These are phyloP conservation scores for Rhynchopsitta pachyrhyncha DNA, from an alignment of 2,113 vertebrate genomes.

Conservation along the genomic window DNA sequence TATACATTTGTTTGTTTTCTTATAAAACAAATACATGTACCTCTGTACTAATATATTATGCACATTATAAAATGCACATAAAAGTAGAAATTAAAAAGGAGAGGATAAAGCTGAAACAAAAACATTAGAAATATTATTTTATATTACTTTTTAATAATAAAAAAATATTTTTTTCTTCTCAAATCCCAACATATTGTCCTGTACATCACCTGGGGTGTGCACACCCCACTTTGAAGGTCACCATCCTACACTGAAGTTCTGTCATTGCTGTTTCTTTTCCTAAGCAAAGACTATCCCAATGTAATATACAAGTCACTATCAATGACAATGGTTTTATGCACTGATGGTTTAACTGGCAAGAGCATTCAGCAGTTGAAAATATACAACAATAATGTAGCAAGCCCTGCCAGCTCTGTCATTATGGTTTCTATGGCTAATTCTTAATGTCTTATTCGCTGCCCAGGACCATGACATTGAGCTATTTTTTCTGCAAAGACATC, in stretches of 20 bases:
- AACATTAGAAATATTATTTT: background rate
- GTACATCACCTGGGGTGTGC: accelerated
- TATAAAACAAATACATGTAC: background rate
- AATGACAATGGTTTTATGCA: background rate
- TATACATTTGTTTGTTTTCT: background rate
- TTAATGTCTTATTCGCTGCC: background rate
- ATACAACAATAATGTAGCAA: background rate
- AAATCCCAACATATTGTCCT: background rate
- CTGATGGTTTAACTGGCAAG: background rate
- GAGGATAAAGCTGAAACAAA: background rate
- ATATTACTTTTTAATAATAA: background rate
- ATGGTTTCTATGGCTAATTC: background rate
- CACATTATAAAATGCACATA: background rate
- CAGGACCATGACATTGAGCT: background rate
- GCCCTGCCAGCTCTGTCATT: background rate
- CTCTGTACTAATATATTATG: background rate
- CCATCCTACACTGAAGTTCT: background rate
- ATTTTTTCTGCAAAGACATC: background rate
- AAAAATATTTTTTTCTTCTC: background rate
- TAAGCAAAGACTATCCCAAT: background rate
- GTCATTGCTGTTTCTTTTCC: background rate
- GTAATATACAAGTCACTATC: background rate
- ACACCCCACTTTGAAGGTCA: background rate
- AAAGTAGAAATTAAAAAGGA: background rate
- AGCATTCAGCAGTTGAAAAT: background rate